These are phyloP conservation scores for Thumatha senex DNA, from an alignment of 2,888 invertebrate genomes.

Conservation along the genomic window DNA sequence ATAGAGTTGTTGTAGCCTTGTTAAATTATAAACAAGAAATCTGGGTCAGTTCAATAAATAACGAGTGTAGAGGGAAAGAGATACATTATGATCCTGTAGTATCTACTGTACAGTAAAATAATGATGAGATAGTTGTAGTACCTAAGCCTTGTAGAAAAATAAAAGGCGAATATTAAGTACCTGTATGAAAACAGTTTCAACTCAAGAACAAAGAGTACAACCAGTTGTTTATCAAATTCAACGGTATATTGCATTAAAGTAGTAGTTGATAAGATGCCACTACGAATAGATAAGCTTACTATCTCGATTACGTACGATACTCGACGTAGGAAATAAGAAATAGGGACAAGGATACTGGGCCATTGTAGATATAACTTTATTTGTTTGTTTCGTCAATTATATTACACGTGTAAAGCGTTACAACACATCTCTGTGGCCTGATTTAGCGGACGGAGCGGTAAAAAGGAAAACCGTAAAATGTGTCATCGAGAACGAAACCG, in stretches of 20 bases:
- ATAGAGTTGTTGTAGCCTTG: neutral
- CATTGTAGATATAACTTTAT: conserved; percentile 61
- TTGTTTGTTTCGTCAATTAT: conserved; percentile 70
- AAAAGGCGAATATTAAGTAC: too few relatives aligned
- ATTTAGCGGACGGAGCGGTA: conserved; percentile 26
- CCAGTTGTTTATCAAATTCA: conserved; percentile 54
- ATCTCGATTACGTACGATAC: conserved; percentile 71
- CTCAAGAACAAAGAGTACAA: conserved; percentile 56
- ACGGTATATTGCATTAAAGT: conserved; percentile 65
- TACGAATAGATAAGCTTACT: conserved; percentile 61
- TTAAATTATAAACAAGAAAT: neutral
- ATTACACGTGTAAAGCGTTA: conserved; percentile 68
- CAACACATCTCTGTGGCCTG: conserved; percentile 50
- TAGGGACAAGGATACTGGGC: conserved; percentile 76
- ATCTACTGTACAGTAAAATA: too few relatives aligned
- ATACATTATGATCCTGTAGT: neutral
- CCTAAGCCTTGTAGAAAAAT: too few relatives aligned
- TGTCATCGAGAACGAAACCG: conserved; percentile 69
- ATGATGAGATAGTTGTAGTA: too few relatives aligned
- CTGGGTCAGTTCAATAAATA: conserved; percentile 12
- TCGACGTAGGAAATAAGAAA: conserved; percentile 75
- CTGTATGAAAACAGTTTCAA: conserved; percentile 46
- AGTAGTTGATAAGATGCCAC: conserved; percentile 68
- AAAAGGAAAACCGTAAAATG: conserved; percentile 42
- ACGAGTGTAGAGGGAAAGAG: conserved; percentile 14